Evolutionary conservation across 2,797 vertebrate species (phyloP).

Genomic region (Salarias fasciatus): DNA sequence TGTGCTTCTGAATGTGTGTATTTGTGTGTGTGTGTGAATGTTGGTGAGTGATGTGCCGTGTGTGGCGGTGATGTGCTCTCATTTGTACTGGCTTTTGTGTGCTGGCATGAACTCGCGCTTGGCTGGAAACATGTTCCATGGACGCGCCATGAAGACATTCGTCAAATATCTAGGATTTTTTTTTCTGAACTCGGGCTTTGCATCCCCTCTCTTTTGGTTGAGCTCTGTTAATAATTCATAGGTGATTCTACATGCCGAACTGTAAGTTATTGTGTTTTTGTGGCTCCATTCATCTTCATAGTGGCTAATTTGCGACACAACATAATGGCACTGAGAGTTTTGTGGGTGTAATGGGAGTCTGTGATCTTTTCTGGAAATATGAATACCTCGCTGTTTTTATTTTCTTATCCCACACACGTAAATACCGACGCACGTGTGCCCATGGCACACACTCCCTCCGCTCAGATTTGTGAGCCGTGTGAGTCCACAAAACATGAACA

Average conservation of each 20-base stretch:
- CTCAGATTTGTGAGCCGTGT: constrained; percentile 42
- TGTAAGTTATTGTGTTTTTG: constrained; percentile 73
- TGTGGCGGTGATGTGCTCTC: constrained; percentile 40
- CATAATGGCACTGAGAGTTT: constrained; percentile 62
- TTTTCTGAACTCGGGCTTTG: background rate
- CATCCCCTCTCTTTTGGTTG: constrained; percentile 26
- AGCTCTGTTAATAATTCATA: constrained; percentile 76
- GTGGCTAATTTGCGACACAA: constrained; percentile 68
- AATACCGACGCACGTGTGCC: too few relatives aligned
- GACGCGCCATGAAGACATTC: constrained; percentile 38
- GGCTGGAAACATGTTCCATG: constrained; percentile 32
- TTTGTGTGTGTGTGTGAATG: constrained; percentile 9
- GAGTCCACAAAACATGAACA: constrained; percentile 20
- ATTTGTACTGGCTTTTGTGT: constrained; percentile 44
- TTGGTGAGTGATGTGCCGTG: constrained; percentile 36
- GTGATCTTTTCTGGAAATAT: constrained; percentile 67
- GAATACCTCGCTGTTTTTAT: constrained; percentile 45
- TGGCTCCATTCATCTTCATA: constrained; percentile 71
- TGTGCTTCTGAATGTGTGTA: constrained; percentile 6
- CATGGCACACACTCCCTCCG: background rate
- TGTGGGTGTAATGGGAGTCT: constrained; percentile 73
- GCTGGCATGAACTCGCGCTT: constrained; percentile 37
- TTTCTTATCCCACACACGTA: constrained; percentile 24
- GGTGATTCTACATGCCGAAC: constrained; percentile 51
- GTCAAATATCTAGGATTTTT: constrained; percentile 31